phyloP scores from a whole-genome alignment of 2,888 invertebrate genomes.

The Aphidoletes aphidimyza region DNA sequence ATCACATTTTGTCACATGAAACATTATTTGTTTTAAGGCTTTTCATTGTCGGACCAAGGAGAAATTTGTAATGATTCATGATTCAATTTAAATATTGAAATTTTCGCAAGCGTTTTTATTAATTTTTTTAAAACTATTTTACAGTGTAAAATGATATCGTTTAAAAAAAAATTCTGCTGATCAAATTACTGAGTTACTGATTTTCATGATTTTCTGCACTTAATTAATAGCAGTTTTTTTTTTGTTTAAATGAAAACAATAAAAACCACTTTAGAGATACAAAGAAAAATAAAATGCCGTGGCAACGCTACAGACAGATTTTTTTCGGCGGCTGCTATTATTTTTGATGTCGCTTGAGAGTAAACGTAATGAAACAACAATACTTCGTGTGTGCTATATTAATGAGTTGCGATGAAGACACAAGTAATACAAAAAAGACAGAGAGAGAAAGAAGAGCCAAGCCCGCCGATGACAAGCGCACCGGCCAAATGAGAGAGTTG shows the following conservation, averaged over 20 bases:
- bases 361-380: neutral
- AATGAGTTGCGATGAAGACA: neutral
- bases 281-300: too few relatives aligned
- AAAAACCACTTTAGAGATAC: too few relatives aligned
- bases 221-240: too few relatives aligned
- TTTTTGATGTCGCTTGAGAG: neutral
- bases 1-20: neutral
- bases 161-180: too few relatives aligned
- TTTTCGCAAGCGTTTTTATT: neutral
- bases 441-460: neutral
- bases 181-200: too few relatives aligned
- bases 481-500: neutral
- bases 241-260: too few relatives aligned
- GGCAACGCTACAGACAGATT: too few relatives aligned
- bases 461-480: conserved; percentile 13
- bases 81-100: neutral
- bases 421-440: neutral
- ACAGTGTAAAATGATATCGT: too few relatives aligned
- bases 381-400: neutral
- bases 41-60: neutral
- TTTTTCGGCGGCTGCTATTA: too few relatives aligned
- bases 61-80: conserved; percentile 14
- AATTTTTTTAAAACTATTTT: neutral
- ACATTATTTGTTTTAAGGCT: neutral
- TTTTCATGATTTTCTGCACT: too few relatives aligned